Evolutionary conservation across 1,140 invertebrate species (phyloP).

Genomic region (Sogatella furcifera): DNA sequence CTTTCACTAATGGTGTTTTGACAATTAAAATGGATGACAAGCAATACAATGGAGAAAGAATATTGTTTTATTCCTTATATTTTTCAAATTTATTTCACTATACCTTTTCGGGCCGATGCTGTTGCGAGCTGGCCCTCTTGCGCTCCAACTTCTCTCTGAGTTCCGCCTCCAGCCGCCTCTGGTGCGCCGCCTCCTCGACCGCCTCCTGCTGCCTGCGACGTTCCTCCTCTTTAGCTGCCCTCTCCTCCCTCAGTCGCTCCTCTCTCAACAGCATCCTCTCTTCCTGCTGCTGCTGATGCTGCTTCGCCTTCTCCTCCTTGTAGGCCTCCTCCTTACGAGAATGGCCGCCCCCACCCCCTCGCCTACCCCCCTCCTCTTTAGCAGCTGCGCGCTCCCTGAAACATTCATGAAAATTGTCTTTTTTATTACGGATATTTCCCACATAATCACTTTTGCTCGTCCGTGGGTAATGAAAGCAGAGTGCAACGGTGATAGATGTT

Average conservation of each 20-base stretch:
- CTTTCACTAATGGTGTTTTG: too few relatives aligned
- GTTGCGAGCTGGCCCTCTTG: background rate
- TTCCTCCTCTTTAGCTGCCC: constrained; percentile 14
- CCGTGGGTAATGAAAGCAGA: too few relatives aligned
- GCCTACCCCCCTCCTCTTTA: constrained; percentile 27
- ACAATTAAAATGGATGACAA: too few relatives aligned
- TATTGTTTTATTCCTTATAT: too few relatives aligned
- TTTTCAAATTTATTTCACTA: too few relatives aligned
- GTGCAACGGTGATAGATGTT: too few relatives aligned
- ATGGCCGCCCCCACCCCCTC: constrained; percentile 34
- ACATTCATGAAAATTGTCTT: too few relatives aligned
- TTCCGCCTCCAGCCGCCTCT: constrained; percentile 3
- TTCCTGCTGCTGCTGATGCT: constrained; percentile 7
- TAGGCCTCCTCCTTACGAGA: constrained; percentile 28
- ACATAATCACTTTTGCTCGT: too few relatives aligned
- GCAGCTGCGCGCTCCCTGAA: too few relatives aligned
- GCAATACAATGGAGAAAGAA: too few relatives aligned
- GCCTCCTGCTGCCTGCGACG: constrained; percentile 8
- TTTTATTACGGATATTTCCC: too few relatives aligned
- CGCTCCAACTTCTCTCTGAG: constrained; percentile 5
- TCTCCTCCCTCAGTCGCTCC: constrained; percentile 10
- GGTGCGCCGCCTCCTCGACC: background rate
- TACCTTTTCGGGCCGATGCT: background rate
- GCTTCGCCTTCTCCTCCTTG: constrained; percentile 23
- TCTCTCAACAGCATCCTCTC: constrained; percentile 5